Conservation (phyloP, 2,113 vertebrate species). For the Limanda limanda region DNA sequence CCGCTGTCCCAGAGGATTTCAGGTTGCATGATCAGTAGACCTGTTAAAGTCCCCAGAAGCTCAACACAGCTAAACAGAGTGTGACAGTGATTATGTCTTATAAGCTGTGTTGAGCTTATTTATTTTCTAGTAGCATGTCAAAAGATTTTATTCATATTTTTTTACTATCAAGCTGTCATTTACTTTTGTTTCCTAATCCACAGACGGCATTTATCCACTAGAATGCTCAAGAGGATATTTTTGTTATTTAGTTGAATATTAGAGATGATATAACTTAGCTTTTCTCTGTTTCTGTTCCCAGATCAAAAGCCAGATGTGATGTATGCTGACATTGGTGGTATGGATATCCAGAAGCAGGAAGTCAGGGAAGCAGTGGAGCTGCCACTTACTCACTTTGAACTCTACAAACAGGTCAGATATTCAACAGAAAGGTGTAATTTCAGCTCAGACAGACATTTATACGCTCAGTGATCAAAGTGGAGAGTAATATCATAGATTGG, state of each 20-base stretch:
- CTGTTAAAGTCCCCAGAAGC: not conserved
- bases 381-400: conserved; percentile 95
- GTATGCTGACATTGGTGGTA: conserved; percentile 95
- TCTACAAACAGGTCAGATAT: conserved; percentile 90
- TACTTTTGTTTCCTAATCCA: not conserved
- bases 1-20: not conserved
- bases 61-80: not conserved
- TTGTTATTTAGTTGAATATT: not conserved
- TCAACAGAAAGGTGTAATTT: not conserved
- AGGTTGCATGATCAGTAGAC: not conserved
- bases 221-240: not conserved
- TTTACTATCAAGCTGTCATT: not conserved
- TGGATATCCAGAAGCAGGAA: conserved; percentile 99
- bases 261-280: not conserved
- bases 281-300: conserved; percentile 60
- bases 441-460: not conserved
- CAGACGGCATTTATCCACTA: not conserved
- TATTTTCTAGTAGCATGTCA: not conserved
- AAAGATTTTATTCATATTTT: not conserved
- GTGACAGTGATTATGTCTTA: not conserved
- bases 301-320: conserved; percentile 97
- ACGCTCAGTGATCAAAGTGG: not conserved
- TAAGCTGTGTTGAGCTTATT: not conserved
- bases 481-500: not conserved
- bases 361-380: conserved; percentile 95